Evolutionary conservation across 2,888 invertebrate species (phyloP), one percentile per base, ranked within the genome.

Genomic region (Lycaena phlaeas): DNA sequence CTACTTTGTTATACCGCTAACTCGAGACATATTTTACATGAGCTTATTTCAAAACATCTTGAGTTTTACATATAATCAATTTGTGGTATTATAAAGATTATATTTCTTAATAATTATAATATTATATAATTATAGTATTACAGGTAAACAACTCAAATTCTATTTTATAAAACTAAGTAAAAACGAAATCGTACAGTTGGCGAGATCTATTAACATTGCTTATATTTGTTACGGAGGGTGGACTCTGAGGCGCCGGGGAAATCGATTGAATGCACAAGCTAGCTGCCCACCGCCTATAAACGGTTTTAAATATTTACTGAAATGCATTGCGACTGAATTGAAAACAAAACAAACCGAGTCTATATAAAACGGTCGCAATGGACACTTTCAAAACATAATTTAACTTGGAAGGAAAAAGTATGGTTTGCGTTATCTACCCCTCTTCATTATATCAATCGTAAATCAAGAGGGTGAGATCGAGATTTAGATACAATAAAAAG

Each of bases 201-300:
- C 18, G 18, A 34, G 34, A 18, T 18, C 18, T 34, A 34, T 34
- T 34, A 18, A 18, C 34, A 34, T 34, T 34, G 34, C 18, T 34
- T 34, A 34, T 34, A 34, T 34, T 18, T 18, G 22, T 41, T 40
- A 36, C 14, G 30, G 27, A 38, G 39, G 38, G 43, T 44, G 43
- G 46, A 37, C 46, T 14, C 4, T 26, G n/a, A 40, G 49, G 48
- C 51, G 48, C 46, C 50, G 26, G 36, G 31, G 41, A 38, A 48
- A 46, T 49, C 50, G 48, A 48, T 50, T 48, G 36, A 47, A 45
- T 45, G 44, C 46, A 37, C 27, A 28, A 38, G 37, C 36, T 42
- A 36, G 29, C 34, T 34, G 34, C 18, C 18, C 34, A 27, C 34
- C 6, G 36, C 26, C 39, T n/a, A n/a, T 29, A 34, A 31, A 38